phyloP scores from a whole-genome alignment of 2,888 invertebrate species.

The Eubasilissa splendida region DNA sequence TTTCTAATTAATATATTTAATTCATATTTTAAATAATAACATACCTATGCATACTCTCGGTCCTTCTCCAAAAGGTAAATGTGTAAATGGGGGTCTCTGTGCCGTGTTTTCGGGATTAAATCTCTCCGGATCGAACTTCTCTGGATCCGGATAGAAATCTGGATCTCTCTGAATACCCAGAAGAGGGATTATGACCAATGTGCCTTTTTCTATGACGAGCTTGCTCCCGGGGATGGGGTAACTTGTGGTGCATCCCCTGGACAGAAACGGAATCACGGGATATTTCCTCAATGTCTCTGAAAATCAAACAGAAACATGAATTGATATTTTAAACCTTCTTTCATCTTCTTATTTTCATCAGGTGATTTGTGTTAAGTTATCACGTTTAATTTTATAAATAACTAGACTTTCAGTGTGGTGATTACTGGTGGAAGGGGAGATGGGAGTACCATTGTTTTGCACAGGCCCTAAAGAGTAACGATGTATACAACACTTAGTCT shows the following conservation, averaged over 20 bases:
- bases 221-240: constrained; percentile 60
- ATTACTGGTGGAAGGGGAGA: too few species aligned
- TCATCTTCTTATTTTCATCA: too few species aligned
- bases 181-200: constrained; percentile 61
- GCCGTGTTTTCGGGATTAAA: constrained; percentile 49
- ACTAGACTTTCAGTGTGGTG: too few species aligned
- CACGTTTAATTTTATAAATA: too few species aligned
- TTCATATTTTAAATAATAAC: background rate
- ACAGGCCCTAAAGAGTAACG: too few species aligned
- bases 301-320: background rate
- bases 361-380: too few species aligned
- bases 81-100: constrained; percentile 59
- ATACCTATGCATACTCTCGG: constrained; percentile 18
- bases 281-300: constrained; percentile 64
- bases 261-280: constrained; percentile 61
- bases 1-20: too few species aligned
- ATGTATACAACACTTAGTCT: too few species aligned
- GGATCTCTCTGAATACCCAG: constrained; percentile 62
- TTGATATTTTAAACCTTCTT: too few species aligned
- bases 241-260: constrained; percentile 59
- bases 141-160: constrained; percentile 62
- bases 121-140: constrained; percentile 27
- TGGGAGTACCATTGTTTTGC: too few species aligned
- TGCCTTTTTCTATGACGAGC: constrained; percentile 60
- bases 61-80: constrained; percentile 58